These are phyloP conservation scores for Myripristis jacobus DNA, from an alignment of 2,797 vertebrate genomes.

Conservation along the genomic window DNA sequence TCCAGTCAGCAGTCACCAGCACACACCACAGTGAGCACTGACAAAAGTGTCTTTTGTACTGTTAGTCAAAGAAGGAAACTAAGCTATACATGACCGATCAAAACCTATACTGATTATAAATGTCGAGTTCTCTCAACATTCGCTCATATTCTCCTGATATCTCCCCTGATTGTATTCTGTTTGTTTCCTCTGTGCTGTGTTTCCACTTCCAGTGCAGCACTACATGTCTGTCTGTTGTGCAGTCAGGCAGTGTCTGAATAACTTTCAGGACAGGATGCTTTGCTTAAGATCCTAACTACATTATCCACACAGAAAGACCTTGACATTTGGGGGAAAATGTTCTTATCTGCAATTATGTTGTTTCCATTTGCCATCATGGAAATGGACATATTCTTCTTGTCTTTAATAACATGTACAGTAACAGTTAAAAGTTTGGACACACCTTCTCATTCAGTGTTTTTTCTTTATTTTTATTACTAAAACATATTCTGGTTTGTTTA, in stretches of 20 bases:
- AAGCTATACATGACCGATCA: too few relatives aligned
- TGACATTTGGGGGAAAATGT: not conserved
- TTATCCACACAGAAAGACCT: not conserved
- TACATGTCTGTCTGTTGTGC: constrained; percentile 79
- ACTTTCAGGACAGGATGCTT: constrained; percentile 52
- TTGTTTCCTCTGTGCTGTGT: constrained; percentile 7
- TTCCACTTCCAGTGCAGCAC: constrained; percentile 67
- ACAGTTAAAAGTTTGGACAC: too few relatives aligned
- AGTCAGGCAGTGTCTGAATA: constrained; percentile 63
- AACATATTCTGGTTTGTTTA: too few relatives aligned
- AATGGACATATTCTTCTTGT: too few relatives aligned
- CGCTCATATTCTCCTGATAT: too few relatives aligned
- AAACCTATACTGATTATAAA: too few relatives aligned
- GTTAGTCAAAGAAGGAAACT: constrained; percentile 46
- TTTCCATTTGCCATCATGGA: too few relatives aligned
- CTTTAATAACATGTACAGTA: too few relatives aligned
- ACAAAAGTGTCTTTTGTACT: constrained; percentile 16
- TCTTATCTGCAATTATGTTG: too few relatives aligned
- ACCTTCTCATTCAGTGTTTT: too few relatives aligned
- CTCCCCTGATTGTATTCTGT: constrained; percentile 8
- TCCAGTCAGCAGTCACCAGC: not conserved
- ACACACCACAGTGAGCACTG: not conserved
- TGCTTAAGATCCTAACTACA: constrained; percentile 9
- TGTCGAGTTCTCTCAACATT: too few relatives aligned
- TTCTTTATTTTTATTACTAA: too few relatives aligned